Evolutionary conservation across 2,113 vertebrate genomes (phyloP).

Genomic region (Oncorhynchus nerka): DNA sequence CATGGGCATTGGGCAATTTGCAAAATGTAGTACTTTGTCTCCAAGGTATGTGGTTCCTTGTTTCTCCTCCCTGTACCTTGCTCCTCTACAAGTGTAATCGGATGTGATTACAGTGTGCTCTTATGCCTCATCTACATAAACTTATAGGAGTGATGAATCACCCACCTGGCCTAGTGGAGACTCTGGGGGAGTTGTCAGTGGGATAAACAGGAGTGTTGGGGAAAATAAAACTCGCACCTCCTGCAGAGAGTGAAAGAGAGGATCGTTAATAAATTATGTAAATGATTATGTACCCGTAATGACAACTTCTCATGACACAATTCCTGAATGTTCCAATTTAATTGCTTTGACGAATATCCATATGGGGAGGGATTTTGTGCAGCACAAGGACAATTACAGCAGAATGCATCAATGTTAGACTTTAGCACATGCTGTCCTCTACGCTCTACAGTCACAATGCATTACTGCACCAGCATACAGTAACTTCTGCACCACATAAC

Average conservation of each 20-base stretch:
- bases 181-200: constrained; percentile 78
- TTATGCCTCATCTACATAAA: background rate
- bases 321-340: background rate
- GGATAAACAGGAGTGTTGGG: constrained; percentile 85
- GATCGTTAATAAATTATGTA: background rate
- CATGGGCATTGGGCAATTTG: background rate
- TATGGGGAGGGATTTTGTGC: background rate
- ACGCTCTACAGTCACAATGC: background rate
- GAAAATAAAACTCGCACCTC: constrained; percentile 88
- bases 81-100: background rate
- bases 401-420: background rate
- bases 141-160: background rate
- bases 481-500: background rate
- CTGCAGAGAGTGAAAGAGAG: constrained; percentile 73
- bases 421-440: background rate
- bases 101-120: background rate
- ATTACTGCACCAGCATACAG: background rate
- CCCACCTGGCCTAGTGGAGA: constrained; percentile 82
- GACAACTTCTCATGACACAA: background rate
- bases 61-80: background rate
- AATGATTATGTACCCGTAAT: background rate
- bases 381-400: background rate
- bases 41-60: background rate
- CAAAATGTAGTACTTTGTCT: background rate
- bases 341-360: background rate